phyloP scores from a whole-genome alignment of 2,888 invertebrate species.

The Stictocephala bisonia region DNA sequence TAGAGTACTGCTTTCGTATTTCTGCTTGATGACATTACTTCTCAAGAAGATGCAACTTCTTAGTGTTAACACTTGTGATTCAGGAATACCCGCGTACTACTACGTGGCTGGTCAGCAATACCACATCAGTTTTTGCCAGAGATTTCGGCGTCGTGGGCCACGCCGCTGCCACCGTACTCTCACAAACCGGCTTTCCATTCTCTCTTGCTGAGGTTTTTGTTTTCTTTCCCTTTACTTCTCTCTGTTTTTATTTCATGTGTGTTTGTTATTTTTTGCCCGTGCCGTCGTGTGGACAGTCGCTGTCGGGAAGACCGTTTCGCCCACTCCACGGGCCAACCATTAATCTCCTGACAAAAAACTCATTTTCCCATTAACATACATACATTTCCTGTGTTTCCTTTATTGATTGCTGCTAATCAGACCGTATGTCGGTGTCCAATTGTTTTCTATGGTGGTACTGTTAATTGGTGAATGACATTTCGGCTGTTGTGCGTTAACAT shows the following conservation, averaged over 20 bases:
- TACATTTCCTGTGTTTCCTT: constrained; percentile 32
- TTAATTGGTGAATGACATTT: too few species aligned
- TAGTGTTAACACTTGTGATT: too few species aligned
- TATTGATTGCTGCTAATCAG: constrained; percentile 11
- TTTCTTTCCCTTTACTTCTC: constrained; percentile 31
- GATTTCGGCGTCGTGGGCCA: constrained; percentile 9
- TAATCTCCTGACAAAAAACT: constrained; percentile 16
- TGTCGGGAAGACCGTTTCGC: neutral
- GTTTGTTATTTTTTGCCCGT: constrained; percentile 36
- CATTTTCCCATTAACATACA: constrained; percentile 27
- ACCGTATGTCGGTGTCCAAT: too few species aligned
- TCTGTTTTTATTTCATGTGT: constrained; percentile 30
- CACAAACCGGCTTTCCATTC: constrained; percentile 38
- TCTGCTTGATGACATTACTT: too few species aligned
- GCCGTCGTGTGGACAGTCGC: neutral
- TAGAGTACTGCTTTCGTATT: too few species aligned
- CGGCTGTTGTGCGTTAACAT: too few species aligned
- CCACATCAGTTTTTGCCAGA: constrained; percentile 1
- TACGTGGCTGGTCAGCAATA: too few species aligned
- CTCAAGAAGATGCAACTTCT: too few species aligned
- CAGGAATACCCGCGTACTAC: too few species aligned
- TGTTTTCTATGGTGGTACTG: too few species aligned
- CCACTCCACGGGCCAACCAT: neutral
- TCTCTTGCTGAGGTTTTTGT: constrained; percentile 35
- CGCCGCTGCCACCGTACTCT: neutral